Base-by-base conservation (phyloP, 2,888 invertebrate species). In the Trissolcus brochymenae region DNA sequence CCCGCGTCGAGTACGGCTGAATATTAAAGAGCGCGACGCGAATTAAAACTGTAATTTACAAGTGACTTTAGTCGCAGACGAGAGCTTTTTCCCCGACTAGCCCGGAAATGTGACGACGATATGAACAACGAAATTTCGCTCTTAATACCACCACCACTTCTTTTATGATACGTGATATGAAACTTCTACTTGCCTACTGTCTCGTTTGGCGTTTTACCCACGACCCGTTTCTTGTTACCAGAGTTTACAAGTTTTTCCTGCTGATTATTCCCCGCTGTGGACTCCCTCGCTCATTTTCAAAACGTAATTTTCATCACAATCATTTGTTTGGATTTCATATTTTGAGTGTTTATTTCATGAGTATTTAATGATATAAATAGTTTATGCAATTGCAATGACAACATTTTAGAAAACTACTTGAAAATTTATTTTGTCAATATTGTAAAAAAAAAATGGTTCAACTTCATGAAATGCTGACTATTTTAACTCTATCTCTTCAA, bases 1-100 rank as follows among this genome's bases (percentile, higher is more conserved):
- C 75, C 76, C 74, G 64, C 61, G 71, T 68, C 68, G 72, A 55
- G 49, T 29, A 74, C 66, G 59, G 70, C 70, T 78, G 81, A 80
- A 81, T 82, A 81, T 80, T 81, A 81, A 82, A 81, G 79, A 80
- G 79, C 76, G 76, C 76, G 71, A 76, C 79, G 76, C 80, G 75
- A 80, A 80, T 80, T 80, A 80, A 81, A 80, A 80, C 81, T 78
- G 79, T 80, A 80, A 78, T 79, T 81, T 80, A 79, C 78, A 76
- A 75, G 76, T 72, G 65, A 76, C 75, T 78, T 75, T 75, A 59
- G 64, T 49, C 57, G 50, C 21, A 72, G 65, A 56, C 73, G 60
- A 54, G 35, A 35, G 60, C 53, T 61, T 61, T 51, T 43, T 49
- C 46, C 68, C 54, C 68, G 29, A 40, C 71, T 56, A 14, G 61